Evolutionary conservation across 2,113 vertebrate species (phyloP), one percentile per base, ranked within the genome.

Genomic region (Pipa parva): DNA sequence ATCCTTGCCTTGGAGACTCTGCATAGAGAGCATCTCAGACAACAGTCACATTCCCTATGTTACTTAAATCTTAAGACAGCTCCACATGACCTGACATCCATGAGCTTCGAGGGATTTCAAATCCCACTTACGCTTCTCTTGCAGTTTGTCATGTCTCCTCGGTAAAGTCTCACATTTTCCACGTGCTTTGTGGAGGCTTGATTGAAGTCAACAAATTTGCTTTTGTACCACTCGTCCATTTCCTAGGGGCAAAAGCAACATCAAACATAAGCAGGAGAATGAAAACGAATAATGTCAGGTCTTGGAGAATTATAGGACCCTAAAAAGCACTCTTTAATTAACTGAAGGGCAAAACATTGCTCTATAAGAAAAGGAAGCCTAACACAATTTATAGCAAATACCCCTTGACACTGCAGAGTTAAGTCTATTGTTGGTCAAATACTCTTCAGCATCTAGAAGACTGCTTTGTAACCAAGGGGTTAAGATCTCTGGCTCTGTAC

Each of bases 81-180:
- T 78, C 73, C 75, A 82, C 77, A 70, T 76, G 76, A 84, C 81
- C 77, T 82, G 84, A 85, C 84, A 84, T 70, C 60, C 61, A 76
- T 72, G 72, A 78, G 83, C 83, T 82, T 73, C 72, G 75, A 83
- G 82, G 79, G 79, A 64, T 81, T 84, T 84, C 79, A 81, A 84
- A 74, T 77, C 82, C 80, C 52, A 87, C 89, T 84, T 80, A 92
- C 88, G 57, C 89, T 89, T 80, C 89, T 92, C 78, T 87, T 89
- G 52, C 85, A 84, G 37, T 74, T 71, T 28, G 79, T 68, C 15
- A 63, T 80, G 80, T 79, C 79, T 74, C 91, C 81, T 75, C 79
- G 79, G 37, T 83, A 71, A 65, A 75, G 76, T 81, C 90, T 87
- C 79, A 87, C 78, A 68, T 71, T 82, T 65, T 86, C 76, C 5